Percentiles rank a stretch among this genome's conserved stretches.
phyloP scores from a whole-genome alignment of 2,113 vertebrate genomes.

The Sprattus sprattus region DNA sequence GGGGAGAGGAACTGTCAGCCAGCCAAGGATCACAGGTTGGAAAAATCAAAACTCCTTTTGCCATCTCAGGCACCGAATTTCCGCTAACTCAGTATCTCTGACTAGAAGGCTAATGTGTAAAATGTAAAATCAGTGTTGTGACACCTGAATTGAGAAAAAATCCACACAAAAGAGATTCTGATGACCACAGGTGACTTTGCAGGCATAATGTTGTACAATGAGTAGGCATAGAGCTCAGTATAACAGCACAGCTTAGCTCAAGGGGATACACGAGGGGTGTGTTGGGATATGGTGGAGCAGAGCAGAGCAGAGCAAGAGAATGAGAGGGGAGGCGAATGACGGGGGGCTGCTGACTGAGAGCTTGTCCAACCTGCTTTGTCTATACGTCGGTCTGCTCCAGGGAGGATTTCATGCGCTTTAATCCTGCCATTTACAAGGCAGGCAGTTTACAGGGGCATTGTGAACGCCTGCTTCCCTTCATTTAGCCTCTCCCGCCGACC shows the following conservation, averaged over 20 bases:
- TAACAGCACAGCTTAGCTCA: not conserved
- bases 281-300: not conserved
- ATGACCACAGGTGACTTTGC: not conserved
- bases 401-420: slow-evolving; percentile 47
- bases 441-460: slow-evolving; percentile 49
- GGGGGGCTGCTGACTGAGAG: not conserved
- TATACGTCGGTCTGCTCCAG: slow-evolving; percentile 36
- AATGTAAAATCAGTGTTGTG: not conserved
- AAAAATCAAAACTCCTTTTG: not conserved
- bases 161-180: not conserved
- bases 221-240: not conserved
- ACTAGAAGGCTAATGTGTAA: not conserved
- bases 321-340: not conserved
- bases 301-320: not conserved
- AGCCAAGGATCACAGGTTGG: not conserved
- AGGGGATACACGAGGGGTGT: not conserved
- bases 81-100: not conserved
- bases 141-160: not conserved
- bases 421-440: slow-evolving; percentile 54
- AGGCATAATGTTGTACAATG: not conserved
- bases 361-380: slow-evolving; percentile 42
- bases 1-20: not conserved
- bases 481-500: slow-evolving; percentile 37
- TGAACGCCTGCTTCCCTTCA: slow-evolving; percentile 52
- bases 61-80: not conserved